phyloP scores from a whole-genome alignment of 2,888 invertebrate genomes.

The Ophioninae sp. region DNA sequence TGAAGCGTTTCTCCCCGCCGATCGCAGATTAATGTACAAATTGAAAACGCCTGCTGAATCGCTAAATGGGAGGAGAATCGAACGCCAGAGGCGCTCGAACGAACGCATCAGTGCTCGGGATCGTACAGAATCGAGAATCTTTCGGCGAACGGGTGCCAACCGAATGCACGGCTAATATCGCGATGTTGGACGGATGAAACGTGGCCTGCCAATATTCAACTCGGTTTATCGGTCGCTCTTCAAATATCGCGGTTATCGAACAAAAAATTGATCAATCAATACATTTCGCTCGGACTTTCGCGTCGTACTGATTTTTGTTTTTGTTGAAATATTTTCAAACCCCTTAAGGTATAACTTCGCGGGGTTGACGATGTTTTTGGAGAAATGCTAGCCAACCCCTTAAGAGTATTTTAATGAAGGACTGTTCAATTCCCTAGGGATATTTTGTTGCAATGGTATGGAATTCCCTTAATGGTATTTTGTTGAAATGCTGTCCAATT shows the following conservation, averaged over 20 bases:
- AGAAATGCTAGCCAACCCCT: too few relatives aligned
- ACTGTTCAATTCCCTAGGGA: too few relatives aligned
- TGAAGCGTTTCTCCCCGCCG: constrained; percentile 43
- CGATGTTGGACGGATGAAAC: constrained; percentile 38
- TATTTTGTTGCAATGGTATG: too few relatives aligned
- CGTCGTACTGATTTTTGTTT: too few relatives aligned
- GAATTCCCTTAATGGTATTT: too few relatives aligned
- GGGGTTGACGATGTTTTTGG: too few relatives aligned
- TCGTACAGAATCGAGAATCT: constrained; percentile 32
- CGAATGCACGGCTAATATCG: constrained; percentile 18
- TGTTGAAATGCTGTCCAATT: too few relatives aligned
- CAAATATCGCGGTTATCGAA: constrained; percentile 1
- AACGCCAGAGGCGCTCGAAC: constrained; percentile 22
- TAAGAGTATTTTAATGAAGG: too few relatives aligned
- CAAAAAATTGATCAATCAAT: too few relatives aligned
- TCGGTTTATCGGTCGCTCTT: constrained; percentile 12
- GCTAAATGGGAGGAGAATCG: constrained; percentile 60
- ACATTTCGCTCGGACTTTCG: too few relatives aligned
- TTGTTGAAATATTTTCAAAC: too few relatives aligned
- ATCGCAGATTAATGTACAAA: constrained; percentile 73
- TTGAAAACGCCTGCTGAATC: constrained; percentile 72
- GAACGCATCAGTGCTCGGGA: constrained; percentile 15
- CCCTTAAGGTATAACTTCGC: too few relatives aligned
- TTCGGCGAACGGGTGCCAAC: constrained; percentile 9
- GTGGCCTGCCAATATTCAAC: constrained; percentile 23